Percentiles rank a stretch among this genome's conserved stretches.
These are phyloP conservation scores for Lagopus muta DNA, from an alignment of 2,113 vertebrate genomes.

Conservation along the genomic window DNA sequence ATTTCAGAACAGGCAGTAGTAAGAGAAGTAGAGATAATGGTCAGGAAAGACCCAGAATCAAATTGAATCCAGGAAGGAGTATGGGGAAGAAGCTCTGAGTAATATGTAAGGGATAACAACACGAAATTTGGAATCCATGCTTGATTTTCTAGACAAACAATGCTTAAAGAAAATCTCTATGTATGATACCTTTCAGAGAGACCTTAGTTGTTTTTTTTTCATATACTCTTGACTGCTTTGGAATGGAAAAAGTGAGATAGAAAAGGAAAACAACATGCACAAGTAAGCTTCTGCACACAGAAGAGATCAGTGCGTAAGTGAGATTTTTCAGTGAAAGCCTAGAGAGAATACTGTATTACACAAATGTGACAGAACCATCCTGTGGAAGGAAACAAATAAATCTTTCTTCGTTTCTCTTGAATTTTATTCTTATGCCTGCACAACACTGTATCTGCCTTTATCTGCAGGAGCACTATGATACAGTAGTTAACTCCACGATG, in stretches of 20 bases:
- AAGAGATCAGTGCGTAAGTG: neutral
- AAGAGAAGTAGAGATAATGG: neutral
- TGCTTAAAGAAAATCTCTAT: neutral
- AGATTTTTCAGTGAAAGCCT: neutral
- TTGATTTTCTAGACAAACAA: neutral
- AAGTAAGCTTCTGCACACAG: neutral
- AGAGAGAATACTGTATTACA: neutral
- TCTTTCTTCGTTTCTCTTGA: neutral
- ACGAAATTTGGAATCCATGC: neutral
- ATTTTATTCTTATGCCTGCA: neutral
- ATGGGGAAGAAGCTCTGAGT: neutral
- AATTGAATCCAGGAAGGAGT: accelerated
- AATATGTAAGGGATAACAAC: neutral
- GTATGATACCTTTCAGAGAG: neutral
- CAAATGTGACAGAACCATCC: neutral
- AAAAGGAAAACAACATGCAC: neutral
- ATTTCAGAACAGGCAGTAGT: neutral
- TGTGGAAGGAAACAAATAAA: neutral
- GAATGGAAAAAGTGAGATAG: neutral
- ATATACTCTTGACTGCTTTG: neutral
- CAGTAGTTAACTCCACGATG: neutral
- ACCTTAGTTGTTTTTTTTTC: neutral
- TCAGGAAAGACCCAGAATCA: neutral
- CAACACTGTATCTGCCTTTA: neutral
- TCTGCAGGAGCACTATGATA: neutral